phyloP scores from a whole-genome alignment of 2,888 invertebrate genomes.

The Hyalella azteca region DNA sequence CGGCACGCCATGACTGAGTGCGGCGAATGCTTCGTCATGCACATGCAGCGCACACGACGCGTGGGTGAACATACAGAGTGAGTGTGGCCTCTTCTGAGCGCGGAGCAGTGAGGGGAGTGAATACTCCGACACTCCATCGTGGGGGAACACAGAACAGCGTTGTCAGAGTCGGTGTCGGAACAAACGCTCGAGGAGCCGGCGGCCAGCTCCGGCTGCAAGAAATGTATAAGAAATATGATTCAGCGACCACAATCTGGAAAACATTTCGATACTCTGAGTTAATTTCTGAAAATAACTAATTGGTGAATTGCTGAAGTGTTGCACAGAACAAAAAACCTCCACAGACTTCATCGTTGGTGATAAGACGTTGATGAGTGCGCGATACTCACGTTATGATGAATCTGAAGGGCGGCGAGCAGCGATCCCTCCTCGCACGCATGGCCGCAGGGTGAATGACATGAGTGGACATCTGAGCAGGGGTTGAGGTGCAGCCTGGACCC shows the following conservation, averaged over 20 bases:
- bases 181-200: constrained; percentile 9
- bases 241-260: too few relatives aligned
- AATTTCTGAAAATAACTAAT: too few relatives aligned
- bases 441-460: not conserved
- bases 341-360: too few relatives aligned
- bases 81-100: not conserved
- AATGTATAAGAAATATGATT: too few relatives aligned
- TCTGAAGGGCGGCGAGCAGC: not conserved
- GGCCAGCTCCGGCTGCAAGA: not conserved
- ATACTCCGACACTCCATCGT: not conserved
- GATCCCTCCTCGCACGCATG: constrained; percentile 12
- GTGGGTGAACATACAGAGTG: not conserved
- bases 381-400: constrained; percentile 18
- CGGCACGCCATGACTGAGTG: not conserved
- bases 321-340: too few relatives aligned
- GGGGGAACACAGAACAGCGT: constrained; percentile 3
- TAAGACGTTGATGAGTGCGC: too few relatives aligned
- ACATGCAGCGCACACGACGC: not conserved
- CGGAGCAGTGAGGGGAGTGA: constrained; percentile 5
- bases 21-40: not conserved
- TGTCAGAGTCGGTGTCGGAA: constrained; percentile 32
- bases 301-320: too few relatives aligned
- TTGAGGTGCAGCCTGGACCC: not conserved
- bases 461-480: not conserved
- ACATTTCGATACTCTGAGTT: too few relatives aligned